Base-by-base conservation (phyloP, 2,797 vertebrate species). In the Acanthopagrus latus region DNA sequence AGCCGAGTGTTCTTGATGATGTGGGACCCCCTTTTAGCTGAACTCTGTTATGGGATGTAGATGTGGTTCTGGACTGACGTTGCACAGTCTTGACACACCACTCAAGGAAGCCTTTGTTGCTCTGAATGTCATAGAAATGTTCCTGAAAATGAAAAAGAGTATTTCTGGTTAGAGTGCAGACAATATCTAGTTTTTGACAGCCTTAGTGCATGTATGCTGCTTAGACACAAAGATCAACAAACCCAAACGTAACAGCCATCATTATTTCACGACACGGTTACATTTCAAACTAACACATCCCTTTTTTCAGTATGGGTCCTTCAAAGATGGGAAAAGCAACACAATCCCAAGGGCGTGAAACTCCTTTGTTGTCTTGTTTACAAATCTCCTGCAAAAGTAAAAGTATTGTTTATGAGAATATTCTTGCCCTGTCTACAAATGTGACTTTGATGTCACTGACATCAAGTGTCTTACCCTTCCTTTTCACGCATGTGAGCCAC, bases 1-100 rank as follows among this genome's bases (percentile, higher is more conserved):
- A 50, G n/a, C 20, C 7, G 9, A 3, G 3, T 50, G 48, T 43
- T 65, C 66, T 80, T 71, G 73, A 64, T 27, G 43, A 62, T 74
- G 79, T 84, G 41, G 79, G 65, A 50, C 85, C 63, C 59, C 70
- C 76, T 76, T 44, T 75, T 1, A 67, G 46, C 27, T 14, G 51
- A 10, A 65, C 52, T 68, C 6, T 81, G 1, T 29, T 67, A 1
- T 27, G 63, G 5, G 25, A 47, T 71, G 55, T 1, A 56, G 51
- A 52, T 14, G 3, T 16, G 3, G 44, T 46, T 46, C 5, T 46
- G 29, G 29, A 33, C 7, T 7, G 5, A 33, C 29, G 3, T 33
- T 33, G 29, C 29, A 33, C 29, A 33, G 29, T 33, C 29, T 33
- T 33, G 29, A 33, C 9, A 38, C 33, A 33, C 33, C 33, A 38